These are phyloP conservation scores for Rhodinocichla rosea DNA, from an alignment of 2,113 vertebrate genomes.

Conservation along the genomic window DNA sequence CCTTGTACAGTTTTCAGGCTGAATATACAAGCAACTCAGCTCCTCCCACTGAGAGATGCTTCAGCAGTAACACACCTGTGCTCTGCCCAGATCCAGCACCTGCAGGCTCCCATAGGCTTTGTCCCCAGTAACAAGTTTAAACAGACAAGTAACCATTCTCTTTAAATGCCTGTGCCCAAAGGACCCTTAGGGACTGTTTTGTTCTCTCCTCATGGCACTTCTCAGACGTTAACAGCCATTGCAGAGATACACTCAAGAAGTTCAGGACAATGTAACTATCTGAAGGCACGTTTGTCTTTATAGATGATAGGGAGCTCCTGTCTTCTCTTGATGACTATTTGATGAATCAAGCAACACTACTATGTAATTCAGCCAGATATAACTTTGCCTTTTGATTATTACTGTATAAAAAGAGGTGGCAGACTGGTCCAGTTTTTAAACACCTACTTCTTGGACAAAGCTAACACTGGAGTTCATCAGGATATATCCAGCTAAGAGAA, in stretches of 20 bases:
- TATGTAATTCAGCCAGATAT: not conserved
- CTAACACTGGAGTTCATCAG: not conserved
- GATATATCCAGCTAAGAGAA: not conserved
- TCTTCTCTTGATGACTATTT: conserved; percentile 25
- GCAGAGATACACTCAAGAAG: not conserved
- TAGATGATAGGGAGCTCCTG: not conserved
- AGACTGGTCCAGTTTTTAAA: not conserved
- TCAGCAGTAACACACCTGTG: not conserved
- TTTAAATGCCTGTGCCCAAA: not conserved
- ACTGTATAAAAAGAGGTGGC: not conserved
- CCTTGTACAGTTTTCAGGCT: not conserved
- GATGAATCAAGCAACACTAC: not conserved
- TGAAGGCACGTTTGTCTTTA: conserved; percentile 19
- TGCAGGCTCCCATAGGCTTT: not conserved
- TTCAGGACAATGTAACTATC: not conserved
- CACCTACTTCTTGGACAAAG: not conserved
- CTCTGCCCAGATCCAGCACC: not conserved
- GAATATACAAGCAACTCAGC: not conserved
- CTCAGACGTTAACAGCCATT: not conserved
- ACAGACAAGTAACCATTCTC: not conserved
- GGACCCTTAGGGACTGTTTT: not conserved
- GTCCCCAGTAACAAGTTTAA: not conserved
- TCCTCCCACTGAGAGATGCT: conserved; percentile 4
- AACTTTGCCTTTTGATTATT: not conserved
- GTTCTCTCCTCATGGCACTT: not conserved